phyloP scores from a whole-genome alignment of 2,113 vertebrate species.

The Perca flavescens region DNA sequence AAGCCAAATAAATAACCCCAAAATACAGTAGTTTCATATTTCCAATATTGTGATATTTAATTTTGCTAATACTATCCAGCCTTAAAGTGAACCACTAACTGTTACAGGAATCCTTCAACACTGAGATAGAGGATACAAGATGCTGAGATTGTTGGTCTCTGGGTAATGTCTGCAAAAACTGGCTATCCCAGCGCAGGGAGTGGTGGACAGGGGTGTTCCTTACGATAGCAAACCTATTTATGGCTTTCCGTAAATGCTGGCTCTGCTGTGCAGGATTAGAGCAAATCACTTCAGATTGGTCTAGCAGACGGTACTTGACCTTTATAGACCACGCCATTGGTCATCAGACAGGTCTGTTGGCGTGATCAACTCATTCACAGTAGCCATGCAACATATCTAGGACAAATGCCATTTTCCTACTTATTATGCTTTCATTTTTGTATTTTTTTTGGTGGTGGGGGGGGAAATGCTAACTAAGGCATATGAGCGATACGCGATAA shows the following conservation, averaged over 20 bases:
- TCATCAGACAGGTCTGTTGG: constrained; percentile 25
- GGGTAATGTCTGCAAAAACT: constrained; percentile 35
- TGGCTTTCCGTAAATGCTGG: constrained; percentile 24
- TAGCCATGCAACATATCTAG: constrained; percentile 17
- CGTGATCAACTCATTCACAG: constrained; percentile 8
- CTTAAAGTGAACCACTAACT: not conserved
- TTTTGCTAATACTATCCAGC: not conserved
- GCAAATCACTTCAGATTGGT: constrained; percentile 12
- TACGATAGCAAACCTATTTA: constrained; percentile 59
- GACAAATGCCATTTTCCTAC: constrained; percentile 9
- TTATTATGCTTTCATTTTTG: not conserved
- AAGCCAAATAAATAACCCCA: not conserved
- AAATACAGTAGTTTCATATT: not conserved
- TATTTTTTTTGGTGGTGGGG: no score
- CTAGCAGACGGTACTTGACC: constrained; percentile 35
- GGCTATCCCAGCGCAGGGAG: not conserved
- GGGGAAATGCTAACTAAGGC: no score
- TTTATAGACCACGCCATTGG: constrained; percentile 3
- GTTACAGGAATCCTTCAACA: not conserved
- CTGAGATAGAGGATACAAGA: not conserved
- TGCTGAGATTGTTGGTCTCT: not conserved
- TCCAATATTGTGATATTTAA: not conserved
- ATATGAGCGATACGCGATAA: no score
- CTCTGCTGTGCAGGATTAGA: constrained; percentile 17
- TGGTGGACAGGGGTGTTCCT: constrained; percentile 24